Conservation (phyloP, 2,888 invertebrate genomes). For the Campopleginae sp. region DNA sequence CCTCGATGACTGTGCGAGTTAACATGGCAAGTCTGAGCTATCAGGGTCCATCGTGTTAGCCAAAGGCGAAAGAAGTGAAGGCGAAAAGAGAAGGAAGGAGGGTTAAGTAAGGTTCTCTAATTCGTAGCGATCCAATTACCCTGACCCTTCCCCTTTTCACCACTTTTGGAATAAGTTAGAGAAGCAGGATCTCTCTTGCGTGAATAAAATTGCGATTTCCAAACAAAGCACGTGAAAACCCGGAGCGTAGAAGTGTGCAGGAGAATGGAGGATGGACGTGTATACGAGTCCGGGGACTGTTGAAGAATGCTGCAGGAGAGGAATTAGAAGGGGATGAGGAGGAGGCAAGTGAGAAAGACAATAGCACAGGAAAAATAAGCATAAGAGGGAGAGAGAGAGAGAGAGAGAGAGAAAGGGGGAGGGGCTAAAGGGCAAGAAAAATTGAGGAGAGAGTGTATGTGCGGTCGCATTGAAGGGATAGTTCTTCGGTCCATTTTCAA, state of each 20-base stretch:
- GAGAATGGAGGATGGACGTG: conserved; percentile 36
- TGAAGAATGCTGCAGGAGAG: conserved; percentile 32
- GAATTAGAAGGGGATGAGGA: conserved; percentile 2
- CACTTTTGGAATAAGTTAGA: conserved; percentile 77
- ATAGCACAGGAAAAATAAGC: conserved; percentile 46
- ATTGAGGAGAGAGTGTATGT: conserved; percentile 17
- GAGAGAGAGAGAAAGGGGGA: conserved; percentile 19
- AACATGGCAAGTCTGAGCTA: not conserved
- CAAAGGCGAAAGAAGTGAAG: conserved; percentile 9
- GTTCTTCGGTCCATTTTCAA: conserved; percentile 75
- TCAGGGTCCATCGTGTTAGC: conserved; percentile 9
- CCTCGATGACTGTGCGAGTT: not conserved
- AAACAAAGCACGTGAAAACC: conserved; percentile 79
- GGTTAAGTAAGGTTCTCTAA: conserved; percentile 75
- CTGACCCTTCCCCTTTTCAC: conserved; percentile 64
- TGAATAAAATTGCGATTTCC: conserved; percentile 78
- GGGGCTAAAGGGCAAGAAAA: not conserved
- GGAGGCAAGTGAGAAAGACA: conserved; percentile 12
- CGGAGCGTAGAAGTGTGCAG: conserved; percentile 24
- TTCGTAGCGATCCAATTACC: conserved; percentile 80
- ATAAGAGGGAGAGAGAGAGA: conserved; percentile 15
- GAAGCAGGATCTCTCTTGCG: conserved; percentile 61
- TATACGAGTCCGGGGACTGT: conserved; percentile 40
- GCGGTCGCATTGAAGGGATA: conserved; percentile 38
- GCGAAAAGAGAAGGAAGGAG: not conserved